phyloP scores from a whole-genome alignment of 2,797 vertebrate genomes.

The Picus viridis region DNA sequence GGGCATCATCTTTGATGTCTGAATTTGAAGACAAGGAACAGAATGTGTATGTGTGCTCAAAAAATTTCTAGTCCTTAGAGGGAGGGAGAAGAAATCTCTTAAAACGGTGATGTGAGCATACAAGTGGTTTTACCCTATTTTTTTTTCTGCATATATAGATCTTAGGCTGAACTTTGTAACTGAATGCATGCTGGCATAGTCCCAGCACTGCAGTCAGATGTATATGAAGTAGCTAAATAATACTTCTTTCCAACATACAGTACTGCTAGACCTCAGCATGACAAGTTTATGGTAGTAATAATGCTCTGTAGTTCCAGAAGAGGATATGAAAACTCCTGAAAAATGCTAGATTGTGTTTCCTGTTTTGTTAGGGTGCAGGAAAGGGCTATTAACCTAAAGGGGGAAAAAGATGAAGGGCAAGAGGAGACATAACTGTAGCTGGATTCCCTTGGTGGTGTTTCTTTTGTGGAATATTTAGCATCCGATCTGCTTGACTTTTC shows the following conservation, averaged over 20 bases:
- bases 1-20: background rate
- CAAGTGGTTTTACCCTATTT: background rate
- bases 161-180: background rate
- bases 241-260: background rate
- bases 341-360: background rate
- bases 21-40: background rate
- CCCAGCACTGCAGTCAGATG: constrained; percentile 54
- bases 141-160: background rate
- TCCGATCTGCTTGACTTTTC: background rate
- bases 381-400: background rate
- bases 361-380: background rate
- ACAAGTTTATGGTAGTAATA: constrained; percentile 12
- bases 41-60: background rate
- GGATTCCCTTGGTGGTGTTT: background rate
- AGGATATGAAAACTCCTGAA: constrained; percentile 9
- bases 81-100: constrained; percentile 12
- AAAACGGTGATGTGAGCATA: constrained; percentile 10
- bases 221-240: constrained; percentile 13
- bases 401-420: background rate
- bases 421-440: background rate
- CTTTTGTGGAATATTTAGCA: background rate
- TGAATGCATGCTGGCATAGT: constrained; percentile 43
- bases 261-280: background rate
- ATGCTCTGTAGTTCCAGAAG: background rate
- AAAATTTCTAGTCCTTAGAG: background rate